These are phyloP conservation scores for Drepana falcataria DNA, from an alignment of 2,888 invertebrate species.

Conservation along the genomic window DNA sequence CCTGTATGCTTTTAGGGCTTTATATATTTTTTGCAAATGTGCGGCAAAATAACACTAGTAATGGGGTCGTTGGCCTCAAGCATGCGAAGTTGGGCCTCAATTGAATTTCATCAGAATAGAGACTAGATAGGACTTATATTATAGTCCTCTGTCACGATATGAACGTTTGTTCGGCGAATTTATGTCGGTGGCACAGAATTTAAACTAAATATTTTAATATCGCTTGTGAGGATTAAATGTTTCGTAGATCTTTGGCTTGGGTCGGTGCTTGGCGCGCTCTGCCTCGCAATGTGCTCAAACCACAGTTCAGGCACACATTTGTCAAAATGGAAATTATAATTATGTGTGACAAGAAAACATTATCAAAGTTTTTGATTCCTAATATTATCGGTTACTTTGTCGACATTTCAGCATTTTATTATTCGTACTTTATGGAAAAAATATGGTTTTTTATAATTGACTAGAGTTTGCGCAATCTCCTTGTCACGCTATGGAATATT, in stretches of 20 bases:
- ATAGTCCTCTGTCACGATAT: neutral
- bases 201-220: neutral
- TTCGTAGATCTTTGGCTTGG: neutral
- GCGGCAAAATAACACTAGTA: neutral
- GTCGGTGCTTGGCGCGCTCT: too few relatives aligned
- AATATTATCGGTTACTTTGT: too few relatives aligned
- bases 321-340: too few relatives aligned
- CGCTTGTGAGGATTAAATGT: neutral
- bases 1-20: slow-evolving; percentile 1
- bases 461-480: too few relatives aligned
- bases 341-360: too few relatives aligned
- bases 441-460: too few relatives aligned
- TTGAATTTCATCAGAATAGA: neutral
- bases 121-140: slow-evolving; percentile 1
- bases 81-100: neutral
- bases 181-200: neutral
- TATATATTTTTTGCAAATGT: neutral
- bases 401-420: too few relatives aligned
- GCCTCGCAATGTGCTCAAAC: too few relatives aligned
- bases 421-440: too few relatives aligned
- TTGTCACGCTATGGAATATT: too few relatives aligned
- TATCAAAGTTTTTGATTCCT: too few relatives aligned
- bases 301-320: too few relatives aligned
- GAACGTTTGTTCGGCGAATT: neutral
- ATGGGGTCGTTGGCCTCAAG: neutral